A percentile compares a stretch with the other conserved stretches of the same genome.
These are phyloP conservation scores for Sepiola atlantica DNA, from an alignment of 2,888 invertebrate genomes.

Conservation along the genomic window DNA sequence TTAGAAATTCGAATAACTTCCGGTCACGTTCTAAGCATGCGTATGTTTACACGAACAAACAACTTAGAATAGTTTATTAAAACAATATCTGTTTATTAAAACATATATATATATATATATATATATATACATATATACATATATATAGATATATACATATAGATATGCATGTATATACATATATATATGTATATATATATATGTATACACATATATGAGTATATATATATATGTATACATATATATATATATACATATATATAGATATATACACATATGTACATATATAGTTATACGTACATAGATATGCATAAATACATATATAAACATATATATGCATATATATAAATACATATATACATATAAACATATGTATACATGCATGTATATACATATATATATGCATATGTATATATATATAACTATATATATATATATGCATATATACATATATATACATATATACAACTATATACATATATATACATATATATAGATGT, in stretches of 20 bases:
- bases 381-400: not conserved
- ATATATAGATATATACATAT: not conserved
- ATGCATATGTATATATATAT: not conserved
- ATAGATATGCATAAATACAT: not conserved
- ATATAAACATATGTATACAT: not conserved
- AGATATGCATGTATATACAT: not conserved
- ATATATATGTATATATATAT: too few relatives aligned
- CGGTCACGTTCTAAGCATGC: too few relatives aligned
- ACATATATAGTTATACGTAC: not conserved
- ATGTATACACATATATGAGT: too few relatives aligned
- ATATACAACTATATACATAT: not conserved
- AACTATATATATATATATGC: not conserved
- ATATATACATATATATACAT: not conserved
- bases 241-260: not conserved
- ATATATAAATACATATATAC: not conserved
- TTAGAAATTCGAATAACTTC: too few relatives aligned
- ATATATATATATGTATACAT: not conserved
- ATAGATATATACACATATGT: not conserved
- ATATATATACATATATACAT: not conserved
- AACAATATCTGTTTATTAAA: too few relatives aligned
- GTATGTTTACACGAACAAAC: too few relatives aligned
- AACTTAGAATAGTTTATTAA: too few relatives aligned
- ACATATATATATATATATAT: not conserved
- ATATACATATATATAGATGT: not conserved
- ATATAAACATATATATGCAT: not conserved